Conservation (phyloP, 2,888 invertebrate genomes). For the Lysandra bellargus region DNA sequence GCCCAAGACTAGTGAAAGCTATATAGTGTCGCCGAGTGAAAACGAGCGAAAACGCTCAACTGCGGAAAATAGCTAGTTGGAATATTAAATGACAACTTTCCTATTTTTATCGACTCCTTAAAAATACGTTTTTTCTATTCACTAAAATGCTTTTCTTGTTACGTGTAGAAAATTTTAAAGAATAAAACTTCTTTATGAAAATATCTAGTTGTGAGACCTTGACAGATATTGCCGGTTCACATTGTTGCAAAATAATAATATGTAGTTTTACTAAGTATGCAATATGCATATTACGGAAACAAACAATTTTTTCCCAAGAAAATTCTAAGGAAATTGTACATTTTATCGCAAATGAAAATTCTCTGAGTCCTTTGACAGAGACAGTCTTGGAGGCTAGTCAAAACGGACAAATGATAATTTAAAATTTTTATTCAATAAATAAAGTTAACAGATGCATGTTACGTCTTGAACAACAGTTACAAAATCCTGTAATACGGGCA, state of each 20-base stretch:
- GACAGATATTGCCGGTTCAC: too few relatives aligned
- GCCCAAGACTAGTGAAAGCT: not conserved
- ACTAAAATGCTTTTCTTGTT: not conserved
- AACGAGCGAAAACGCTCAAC: slow-evolving; percentile 10
- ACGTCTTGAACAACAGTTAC: not conserved
- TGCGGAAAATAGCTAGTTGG: slow-evolving; percentile 11
- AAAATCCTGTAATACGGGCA: not conserved
- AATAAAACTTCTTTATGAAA: not conserved
- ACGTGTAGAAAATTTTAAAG: not conserved
- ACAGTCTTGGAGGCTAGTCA: not conserved
- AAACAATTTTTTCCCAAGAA: too few relatives aligned
- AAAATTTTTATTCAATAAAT: not conserved
- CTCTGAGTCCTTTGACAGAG: too few relatives aligned
- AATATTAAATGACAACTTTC: slow-evolving; percentile 14
- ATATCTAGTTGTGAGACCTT: not conserved
- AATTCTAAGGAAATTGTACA: too few relatives aligned
- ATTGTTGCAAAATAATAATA: too few relatives aligned
- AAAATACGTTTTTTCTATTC: slow-evolving; percentile 16
- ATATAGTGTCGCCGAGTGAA: slow-evolving; percentile 19
- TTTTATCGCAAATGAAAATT: too few relatives aligned
- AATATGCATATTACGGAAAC: too few relatives aligned
- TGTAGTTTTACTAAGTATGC: too few relatives aligned
- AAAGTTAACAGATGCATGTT: not conserved
- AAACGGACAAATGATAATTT: not conserved
- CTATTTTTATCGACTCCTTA: slow-evolving; percentile 10